Conservation (phyloP, 2,113 vertebrate species). For the Anas platyrhynchos region DNA sequence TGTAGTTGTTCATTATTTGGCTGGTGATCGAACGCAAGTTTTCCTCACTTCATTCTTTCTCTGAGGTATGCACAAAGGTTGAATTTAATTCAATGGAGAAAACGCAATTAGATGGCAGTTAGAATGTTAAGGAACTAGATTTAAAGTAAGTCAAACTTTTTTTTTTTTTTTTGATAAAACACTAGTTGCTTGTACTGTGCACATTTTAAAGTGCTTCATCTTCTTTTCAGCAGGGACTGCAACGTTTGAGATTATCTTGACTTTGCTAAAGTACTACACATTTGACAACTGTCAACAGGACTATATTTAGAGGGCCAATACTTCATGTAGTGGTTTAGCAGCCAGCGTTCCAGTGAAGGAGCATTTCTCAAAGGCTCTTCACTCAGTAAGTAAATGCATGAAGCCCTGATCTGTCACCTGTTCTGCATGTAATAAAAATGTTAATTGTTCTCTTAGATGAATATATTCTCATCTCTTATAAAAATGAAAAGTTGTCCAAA, state of each 20-base stretch:
- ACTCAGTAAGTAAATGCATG: not conserved
- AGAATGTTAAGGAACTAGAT: not conserved
- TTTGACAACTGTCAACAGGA: not conserved
- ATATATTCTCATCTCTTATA: not conserved
- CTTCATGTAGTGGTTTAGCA: not conserved
- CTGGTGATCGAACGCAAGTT: not conserved
- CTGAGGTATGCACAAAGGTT: not conserved
- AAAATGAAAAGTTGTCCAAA: not conserved
- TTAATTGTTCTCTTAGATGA: not conserved
- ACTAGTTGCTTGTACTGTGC: not conserved
- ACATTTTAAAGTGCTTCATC: not conserved
- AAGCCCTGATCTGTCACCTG: not conserved
- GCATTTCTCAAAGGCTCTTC: not conserved
- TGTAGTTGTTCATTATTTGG: not conserved
- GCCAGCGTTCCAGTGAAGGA: not conserved
- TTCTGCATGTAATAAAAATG: not conserved
- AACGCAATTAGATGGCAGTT: not conserved
- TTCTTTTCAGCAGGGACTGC: not conserved
- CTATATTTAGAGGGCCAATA: not conserved
- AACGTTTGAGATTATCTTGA: not conserved
- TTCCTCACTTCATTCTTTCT: not conserved
- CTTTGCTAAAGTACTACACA: not conserved
- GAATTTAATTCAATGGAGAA: not conserved
- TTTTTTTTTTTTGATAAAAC: not conserved
- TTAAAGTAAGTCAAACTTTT: not conserved